Base-by-base conservation (phyloP, 2,113 vertebrate species). In the Scomber japonicus region DNA sequence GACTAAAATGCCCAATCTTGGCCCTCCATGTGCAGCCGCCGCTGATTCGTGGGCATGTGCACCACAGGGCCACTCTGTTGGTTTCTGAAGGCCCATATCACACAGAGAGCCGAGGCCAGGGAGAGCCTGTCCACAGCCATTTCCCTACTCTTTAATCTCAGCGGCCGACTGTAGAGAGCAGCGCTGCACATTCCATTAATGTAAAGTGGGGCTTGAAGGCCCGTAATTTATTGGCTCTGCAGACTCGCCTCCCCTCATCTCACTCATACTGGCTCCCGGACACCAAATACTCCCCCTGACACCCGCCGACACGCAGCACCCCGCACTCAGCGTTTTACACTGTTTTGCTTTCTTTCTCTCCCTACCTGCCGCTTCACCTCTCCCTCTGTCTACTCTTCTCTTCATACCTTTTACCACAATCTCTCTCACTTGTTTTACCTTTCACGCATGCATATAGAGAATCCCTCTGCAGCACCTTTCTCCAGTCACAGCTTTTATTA, bases 221-320 rank as follows among this genome's bases (percentile, higher is more conserved):
- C 80, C 44, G 85, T 93, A 92, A 94, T 93, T 93, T 94, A 94
- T 94, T 92, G 89, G 93, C 85, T 93, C 82, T 93, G 91, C 89
- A 94, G 89, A 87, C 89, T 93, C 80, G 85, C 91, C 90, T 90
- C 88, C 91, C 86, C 88, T 90, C 90, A 91, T 87, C 91, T 93
- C 89, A 89, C 86, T 93, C 92, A 83, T 91, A 90, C 80, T 92
- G 88, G 89, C 92, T 86, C 71, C 64, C 24, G 61, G 87, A 85
- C 88, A 89, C 87, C 89, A 90, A 90, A 92, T 90, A 91, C 91
- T 91, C 91, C 91, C 91, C 91, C 88, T 90, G 92, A 93, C 83
- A 91, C 87, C 86, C 35, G 54, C 60, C 59, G 78, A 88, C 91
- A 81, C 67, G 79, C 83, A 75, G 78, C 90, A 85, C 80, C 74